Evolutionary conservation across 1,140 invertebrate genomes (phyloP).

Genomic region (Scaptodrosophila lebanonensis): DNA sequence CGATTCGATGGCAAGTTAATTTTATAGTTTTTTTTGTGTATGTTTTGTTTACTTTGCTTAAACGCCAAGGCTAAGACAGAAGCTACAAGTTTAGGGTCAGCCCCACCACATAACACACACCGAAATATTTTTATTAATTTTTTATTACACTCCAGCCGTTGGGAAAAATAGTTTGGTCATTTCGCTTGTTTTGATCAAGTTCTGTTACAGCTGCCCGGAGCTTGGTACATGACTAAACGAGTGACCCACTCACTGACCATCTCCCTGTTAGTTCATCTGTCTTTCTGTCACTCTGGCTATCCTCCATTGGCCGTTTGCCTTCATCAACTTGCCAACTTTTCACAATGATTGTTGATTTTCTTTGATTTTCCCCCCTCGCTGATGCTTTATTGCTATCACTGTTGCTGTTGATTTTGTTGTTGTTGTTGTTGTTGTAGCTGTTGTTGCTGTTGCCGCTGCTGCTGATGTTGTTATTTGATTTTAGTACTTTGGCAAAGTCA

Average conservation of each 20-base stretch:
- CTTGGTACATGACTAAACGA: background rate
- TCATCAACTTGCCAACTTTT: conserved; percentile 53
- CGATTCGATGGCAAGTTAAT: conserved; percentile 13
- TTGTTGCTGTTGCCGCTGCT: conserved; percentile 14
- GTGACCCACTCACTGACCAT: no score
- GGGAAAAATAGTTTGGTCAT: conserved; percentile 47
- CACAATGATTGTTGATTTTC: conserved; percentile 61
- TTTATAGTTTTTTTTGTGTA: conserved; percentile 44
- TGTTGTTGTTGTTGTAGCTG: conserved; percentile 29
- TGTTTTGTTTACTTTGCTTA: conserved; percentile 52
- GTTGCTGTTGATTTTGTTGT: no score
- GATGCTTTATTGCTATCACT: no score
- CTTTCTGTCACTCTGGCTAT: no score
- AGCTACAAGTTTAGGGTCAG: conserved; percentile 28
- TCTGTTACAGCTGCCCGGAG: conserved; percentile 6
- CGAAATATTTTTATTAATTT: conserved; percentile 58
- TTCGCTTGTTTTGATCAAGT: no score
- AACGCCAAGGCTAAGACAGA: conserved; percentile 46
- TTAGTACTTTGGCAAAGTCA: conserved; percentile 69
- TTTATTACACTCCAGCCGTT: conserved; percentile 41
- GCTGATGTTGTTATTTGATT: conserved; percentile 63
- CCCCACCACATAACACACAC: no score
- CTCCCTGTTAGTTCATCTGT: no score
- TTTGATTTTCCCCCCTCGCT: conserved; percentile 47
- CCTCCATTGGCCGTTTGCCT: no score